These are phyloP conservation scores for Marasmarcha lunaedactyla DNA, from an alignment of 2,888 invertebrate genomes.

Conservation along the genomic window DNA sequence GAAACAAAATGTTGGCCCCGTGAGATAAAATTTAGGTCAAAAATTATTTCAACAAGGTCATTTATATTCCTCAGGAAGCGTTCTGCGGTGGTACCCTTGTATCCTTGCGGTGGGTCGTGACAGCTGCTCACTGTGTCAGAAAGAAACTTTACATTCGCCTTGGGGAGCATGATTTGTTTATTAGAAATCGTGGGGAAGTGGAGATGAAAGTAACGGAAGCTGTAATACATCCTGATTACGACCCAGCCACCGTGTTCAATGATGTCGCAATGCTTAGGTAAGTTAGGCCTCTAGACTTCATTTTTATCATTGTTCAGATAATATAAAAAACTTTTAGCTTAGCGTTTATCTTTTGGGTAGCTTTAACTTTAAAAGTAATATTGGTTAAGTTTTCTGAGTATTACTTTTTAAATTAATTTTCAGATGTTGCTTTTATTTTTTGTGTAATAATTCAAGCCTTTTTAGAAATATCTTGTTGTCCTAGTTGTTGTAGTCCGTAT, in stretches of 20 bases:
- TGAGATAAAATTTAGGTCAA: no score
- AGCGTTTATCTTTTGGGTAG: no score
- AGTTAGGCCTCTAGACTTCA: conserved; percentile 8
- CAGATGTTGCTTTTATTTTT: no score
- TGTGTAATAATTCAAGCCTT: no score
- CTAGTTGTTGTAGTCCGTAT: no score
- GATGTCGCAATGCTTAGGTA: conserved; percentile 89
- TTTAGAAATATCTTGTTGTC: no score
- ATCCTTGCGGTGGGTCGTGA: conserved; percentile 85
- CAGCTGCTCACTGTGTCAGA: conserved; percentile 89
- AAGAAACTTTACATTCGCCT: conserved; percentile 82
- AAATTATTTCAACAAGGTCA: no score
- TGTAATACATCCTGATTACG: conserved; percentile 87
- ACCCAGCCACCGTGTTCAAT: conserved; percentile 90
- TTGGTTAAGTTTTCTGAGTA: no score
- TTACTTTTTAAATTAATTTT: no score
- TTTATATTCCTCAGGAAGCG: conserved; percentile 72
- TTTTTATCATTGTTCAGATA: not conserved
- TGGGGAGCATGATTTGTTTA: conserved; percentile 86
- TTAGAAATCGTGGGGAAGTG: conserved; percentile 80
- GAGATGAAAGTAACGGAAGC: conserved; percentile 81
- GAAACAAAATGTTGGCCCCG: no score
- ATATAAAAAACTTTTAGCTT: conserved; percentile 3
- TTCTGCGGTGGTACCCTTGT: conserved; percentile 91
- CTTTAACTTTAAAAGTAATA: no score